A percentile compares a stretch with the other conserved stretches of the same genome.
These are phyloP conservation scores for Acholoe squamosa DNA, from an alignment of 2,888 invertebrate genomes.

Conservation along the genomic window DNA sequence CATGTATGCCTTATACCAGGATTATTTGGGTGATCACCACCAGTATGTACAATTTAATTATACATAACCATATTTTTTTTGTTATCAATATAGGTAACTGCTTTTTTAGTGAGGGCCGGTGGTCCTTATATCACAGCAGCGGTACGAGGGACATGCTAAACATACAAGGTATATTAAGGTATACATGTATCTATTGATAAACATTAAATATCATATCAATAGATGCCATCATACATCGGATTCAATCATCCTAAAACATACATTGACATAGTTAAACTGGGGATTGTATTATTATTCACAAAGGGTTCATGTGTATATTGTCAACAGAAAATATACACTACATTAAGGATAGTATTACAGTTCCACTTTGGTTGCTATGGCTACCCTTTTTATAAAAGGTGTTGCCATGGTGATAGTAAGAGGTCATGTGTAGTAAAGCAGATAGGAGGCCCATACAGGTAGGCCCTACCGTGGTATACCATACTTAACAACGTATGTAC, in stretches of 20 bases:
- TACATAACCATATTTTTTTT: background rate
- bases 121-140: conserved; percentile 19
- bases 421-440: conserved; percentile 38
- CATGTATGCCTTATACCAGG: background rate
- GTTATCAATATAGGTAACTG: background rate
- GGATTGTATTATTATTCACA: background rate
- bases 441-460: background rate
- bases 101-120: background rate
- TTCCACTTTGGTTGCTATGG: background rate
- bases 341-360: background rate
- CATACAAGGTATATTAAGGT: background rate
- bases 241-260: background rate
- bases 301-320: background rate
- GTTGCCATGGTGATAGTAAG: background rate
- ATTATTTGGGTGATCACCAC: background rate
- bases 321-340: background rate
- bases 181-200: background rate
- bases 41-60: background rate
- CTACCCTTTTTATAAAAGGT: background rate
- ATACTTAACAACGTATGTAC: conserved; percentile 42
- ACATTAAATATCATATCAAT: background rate
- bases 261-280: background rate
- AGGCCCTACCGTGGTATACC: conserved; percentile 2
- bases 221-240: background rate
- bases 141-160: background rate